Percentiles rank a stretch among this genome's conserved stretches.
phyloP scores from a whole-genome alignment of 2,888 invertebrate genomes.

The Apotomis betuletana region DNA sequence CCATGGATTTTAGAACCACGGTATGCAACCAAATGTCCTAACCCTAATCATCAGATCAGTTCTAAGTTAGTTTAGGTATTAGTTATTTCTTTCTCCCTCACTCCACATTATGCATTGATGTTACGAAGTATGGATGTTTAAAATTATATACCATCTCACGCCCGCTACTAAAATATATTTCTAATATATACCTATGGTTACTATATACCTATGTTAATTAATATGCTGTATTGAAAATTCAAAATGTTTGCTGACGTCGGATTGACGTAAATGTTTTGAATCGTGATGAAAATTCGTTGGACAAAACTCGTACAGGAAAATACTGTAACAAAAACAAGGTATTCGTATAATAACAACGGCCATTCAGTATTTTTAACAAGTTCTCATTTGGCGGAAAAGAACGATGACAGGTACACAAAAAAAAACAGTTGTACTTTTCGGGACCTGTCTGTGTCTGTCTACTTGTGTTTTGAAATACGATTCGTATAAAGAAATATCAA shows the following conservation, averaged over 20 bases:
- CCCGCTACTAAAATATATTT: too few species aligned
- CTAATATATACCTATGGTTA: too few species aligned
- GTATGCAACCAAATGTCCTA: too few species aligned
- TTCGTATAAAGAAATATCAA: too few species aligned
- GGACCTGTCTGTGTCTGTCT: not conserved
- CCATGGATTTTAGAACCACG: too few species aligned
- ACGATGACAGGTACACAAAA: not conserved
- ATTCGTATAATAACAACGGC: not conserved
- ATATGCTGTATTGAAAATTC: not conserved
- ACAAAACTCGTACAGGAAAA: not conserved
- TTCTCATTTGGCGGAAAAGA: not conserved
- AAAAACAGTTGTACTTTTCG: not conserved
- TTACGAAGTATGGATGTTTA: too few species aligned
- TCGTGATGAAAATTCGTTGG: not conserved
- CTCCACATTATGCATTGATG: too few species aligned
- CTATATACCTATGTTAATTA: not conserved
- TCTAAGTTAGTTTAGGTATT: too few species aligned
- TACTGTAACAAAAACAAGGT: not conserved
- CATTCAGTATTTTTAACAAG: constrained; percentile 1
- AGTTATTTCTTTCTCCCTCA: too few species aligned
- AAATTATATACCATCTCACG: too few species aligned
- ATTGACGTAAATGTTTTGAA: not conserved
- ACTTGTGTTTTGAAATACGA: not conserved
- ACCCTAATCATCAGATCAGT: too few species aligned
- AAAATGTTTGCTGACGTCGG: not conserved